These are phyloP conservation scores for Saguinus midas DNA, from an alignment of 2,113 vertebrate genomes.

Conservation along the genomic window DNA sequence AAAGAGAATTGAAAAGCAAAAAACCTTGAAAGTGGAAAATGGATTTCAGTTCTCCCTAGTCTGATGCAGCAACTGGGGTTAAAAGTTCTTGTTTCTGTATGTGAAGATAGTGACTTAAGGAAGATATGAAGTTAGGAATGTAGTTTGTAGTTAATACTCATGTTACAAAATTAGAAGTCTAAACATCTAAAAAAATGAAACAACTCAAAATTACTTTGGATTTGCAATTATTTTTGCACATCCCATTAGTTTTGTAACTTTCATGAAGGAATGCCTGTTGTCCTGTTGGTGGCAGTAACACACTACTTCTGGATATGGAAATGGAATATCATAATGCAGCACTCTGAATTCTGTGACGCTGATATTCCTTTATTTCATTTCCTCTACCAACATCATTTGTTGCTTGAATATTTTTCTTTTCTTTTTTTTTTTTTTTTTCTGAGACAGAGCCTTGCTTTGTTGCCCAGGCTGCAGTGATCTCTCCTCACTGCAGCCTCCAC, in stretches of 20 bases:
- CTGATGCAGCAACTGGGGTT: background rate
- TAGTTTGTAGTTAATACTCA: background rate
- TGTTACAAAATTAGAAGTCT: background rate
- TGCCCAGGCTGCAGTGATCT: too few species aligned
- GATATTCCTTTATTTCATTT: background rate
- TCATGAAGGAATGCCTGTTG: background rate
- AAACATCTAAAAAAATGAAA: background rate
- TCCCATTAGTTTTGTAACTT: background rate
- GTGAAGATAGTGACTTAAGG: background rate
- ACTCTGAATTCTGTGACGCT: background rate
- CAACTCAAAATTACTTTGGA: background rate
- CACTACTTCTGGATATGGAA: background rate
- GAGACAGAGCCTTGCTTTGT: too few species aligned
- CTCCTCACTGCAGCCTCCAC: too few species aligned
- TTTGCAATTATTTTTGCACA: background rate
- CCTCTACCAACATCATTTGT: background rate
- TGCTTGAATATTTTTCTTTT: background rate
- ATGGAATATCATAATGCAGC: fast-evolving
- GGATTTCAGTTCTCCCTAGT: background rate
- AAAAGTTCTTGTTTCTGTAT: background rate
- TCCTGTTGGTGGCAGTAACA: conserved; percentile 77
- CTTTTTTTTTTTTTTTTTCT: too few species aligned
- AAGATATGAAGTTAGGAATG: background rate
- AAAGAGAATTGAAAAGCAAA: background rate
- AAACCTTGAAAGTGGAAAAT: background rate